phyloP scores from a whole-genome alignment of 2,888 invertebrate species.

The Lissonota sp. region DNA sequence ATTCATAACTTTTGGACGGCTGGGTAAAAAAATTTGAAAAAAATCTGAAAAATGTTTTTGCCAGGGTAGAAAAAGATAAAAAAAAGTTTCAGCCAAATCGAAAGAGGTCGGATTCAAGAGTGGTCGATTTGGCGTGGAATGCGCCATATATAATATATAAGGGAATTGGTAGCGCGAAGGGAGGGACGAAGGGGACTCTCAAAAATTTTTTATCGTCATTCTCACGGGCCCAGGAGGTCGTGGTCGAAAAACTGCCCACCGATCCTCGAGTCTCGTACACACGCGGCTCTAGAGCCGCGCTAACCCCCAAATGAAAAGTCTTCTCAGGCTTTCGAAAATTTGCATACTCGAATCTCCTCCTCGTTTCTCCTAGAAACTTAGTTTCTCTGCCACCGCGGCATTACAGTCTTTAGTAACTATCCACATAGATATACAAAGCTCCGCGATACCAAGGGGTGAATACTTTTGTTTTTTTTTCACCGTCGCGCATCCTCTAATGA shows the following conservation, averaged over 20 bases:
- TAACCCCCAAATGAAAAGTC: slow-evolving; percentile 65
- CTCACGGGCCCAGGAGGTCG: slow-evolving; percentile 74
- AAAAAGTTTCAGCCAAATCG: too few relatives aligned
- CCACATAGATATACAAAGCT: not conserved
- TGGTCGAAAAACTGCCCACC: slow-evolving; percentile 75
- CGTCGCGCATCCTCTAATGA: slow-evolving; percentile 27
- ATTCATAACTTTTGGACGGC: slow-evolving; percentile 6
- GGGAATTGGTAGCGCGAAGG: slow-evolving; percentile 16
- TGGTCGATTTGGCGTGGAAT: too few relatives aligned
- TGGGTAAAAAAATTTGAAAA: too few relatives aligned
- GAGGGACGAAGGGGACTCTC: slow-evolving; percentile 50
- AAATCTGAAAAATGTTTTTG: too few relatives aligned
- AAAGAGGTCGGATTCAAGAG: too few relatives aligned
- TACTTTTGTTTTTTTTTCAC: slow-evolving; percentile 45
- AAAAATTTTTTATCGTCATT: slow-evolving; percentile 70
- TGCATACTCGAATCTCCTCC: slow-evolving; percentile 68
- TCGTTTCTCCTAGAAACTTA: slow-evolving; percentile 51
- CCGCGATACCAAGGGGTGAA: slow-evolving; percentile 6
- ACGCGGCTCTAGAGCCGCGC: too few relatives aligned
- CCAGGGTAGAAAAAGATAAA: too few relatives aligned
- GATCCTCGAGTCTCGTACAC: slow-evolving; percentile 53
- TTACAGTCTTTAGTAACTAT: not conserved
- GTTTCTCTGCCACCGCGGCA: not conserved
- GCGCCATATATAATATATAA: not conserved
- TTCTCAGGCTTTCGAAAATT: slow-evolving; percentile 69